Conservation (phyloP, 35 echinoderm and acorn worm species). For the Patiria miniata region DNA sequence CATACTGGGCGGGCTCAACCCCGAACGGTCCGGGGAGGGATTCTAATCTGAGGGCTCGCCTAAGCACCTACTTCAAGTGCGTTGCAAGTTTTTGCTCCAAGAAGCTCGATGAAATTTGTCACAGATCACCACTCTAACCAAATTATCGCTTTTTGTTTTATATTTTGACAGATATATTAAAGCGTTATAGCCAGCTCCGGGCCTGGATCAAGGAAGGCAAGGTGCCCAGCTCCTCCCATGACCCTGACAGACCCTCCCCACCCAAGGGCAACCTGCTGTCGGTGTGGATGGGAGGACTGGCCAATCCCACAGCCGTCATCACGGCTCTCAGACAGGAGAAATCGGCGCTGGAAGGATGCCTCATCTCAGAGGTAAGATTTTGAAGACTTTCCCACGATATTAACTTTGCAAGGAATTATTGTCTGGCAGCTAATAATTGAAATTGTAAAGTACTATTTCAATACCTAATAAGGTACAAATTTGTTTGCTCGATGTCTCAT, state of each 20-base stretch:
- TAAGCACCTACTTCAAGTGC: no score
- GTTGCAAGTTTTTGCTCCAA: no score
- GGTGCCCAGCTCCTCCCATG: slow-evolving; percentile 68
- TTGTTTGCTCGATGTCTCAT: no score
- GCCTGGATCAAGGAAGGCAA: slow-evolving; percentile 90
- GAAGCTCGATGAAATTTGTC: no score
- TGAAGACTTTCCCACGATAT: neutral
- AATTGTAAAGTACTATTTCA: no score
- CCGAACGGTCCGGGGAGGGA: no score
- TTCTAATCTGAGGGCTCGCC: no score
- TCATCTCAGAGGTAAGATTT: slow-evolving; percentile 74
- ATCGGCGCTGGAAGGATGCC: slow-evolving; percentile 65
- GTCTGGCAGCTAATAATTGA: neutral
- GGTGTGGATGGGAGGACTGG: slow-evolving; percentile 88
- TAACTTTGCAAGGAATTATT: neutral
- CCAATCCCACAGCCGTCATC: slow-evolving; percentile 85
- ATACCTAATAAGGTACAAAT: no score
- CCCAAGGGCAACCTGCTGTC: slow-evolving; percentile 77
- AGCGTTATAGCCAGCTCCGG: slow-evolving; percentile 76
- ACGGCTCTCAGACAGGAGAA: slow-evolving; percentile 90
- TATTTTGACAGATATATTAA: slow-evolving; percentile 68
- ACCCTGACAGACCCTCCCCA: slow-evolving; percentile 22
- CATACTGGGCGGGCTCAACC: no score
- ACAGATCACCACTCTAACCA: neutral
- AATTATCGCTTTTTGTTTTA: neutral